Base-by-base conservation (phyloP, 2,888 invertebrate species). In the Cerastoderma edule region DNA sequence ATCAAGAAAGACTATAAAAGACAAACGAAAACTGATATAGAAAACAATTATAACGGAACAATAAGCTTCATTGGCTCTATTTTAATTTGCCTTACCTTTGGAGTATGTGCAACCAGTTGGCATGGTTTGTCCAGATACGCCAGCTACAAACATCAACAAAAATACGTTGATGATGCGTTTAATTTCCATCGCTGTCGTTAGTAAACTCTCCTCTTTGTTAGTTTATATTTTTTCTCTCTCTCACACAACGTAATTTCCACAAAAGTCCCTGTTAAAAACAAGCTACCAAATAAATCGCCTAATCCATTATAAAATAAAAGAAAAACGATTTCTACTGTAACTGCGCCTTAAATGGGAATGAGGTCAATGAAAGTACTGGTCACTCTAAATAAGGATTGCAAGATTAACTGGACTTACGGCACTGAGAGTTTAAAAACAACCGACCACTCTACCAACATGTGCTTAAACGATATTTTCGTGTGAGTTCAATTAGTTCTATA, bases 51-150 rank as follows among this genome's bases (percentile, higher is more conserved):
- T 16, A 22, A n/a, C 28, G 30, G 39, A 8, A 10, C 10, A 10
- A 8, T 39, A 39, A 8, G 39, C 19, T 57, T 10, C 13, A 5
- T 28, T 27, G 24, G n/a, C n/a, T n/a, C n/a, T n/a, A n/a, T n/a
- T n/a, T n/a, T n/a, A 19, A 32, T 60, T 60, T n/a, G 46, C 10
- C 60, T 33, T 30, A 69, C 69, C 69, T 46, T 33, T 63, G n/a
- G 46, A 72, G 65, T 76, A 74, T 6, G 78, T 54, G 67, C 83
- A 83, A 39, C 79, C 79, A 0, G 57, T 56, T 1, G 76, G 83
- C 48, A 54, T 66, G 1, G 69, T 67, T 32, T 67, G 72, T 50
- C 67, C 53, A 22, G 24, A 16, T 5, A 54, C 56, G 16, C 30
- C 32, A 50, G 33, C 70, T 67, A 57, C 46, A n/a, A 24, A 22